Conservation (phyloP, 2,888 invertebrate genomes). For the Synergus itoensis region DNA sequence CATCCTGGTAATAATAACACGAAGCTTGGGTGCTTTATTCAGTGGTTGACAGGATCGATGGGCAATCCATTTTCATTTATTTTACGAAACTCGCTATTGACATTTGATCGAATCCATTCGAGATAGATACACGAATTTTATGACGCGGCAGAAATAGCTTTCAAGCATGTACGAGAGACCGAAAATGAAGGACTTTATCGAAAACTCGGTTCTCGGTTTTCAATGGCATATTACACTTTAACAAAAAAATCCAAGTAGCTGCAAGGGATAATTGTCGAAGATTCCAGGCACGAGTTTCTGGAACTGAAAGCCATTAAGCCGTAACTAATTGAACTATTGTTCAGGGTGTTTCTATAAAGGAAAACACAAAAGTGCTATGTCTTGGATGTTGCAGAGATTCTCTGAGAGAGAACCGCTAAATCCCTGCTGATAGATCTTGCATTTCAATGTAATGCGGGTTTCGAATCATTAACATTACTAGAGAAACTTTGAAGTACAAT, state of each 20-base stretch:
- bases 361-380: not conserved
- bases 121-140: slow-evolving; percentile 43
- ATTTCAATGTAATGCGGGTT: slow-evolving; percentile 15
- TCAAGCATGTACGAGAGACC: slow-evolving; percentile 34
- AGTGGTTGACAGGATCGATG: slow-evolving; percentile 10
- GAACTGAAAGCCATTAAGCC: slow-evolving; percentile 69
- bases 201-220: not conserved
- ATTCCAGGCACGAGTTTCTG: slow-evolving; percentile 69
- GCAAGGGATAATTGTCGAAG: slow-evolving; percentile 62
- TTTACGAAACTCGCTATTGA: slow-evolving; percentile 35
- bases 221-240: not conserved
- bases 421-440: slow-evolving; percentile 20
- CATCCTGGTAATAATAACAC: not conserved
- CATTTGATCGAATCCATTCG: slow-evolving; percentile 37
- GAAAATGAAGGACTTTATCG: slow-evolving; percentile 25
- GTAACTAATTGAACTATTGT: slow-evolving; percentile 68
- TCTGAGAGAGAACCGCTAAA: not conserved
- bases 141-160: slow-evolving; percentile 46
- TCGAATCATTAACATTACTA: slow-evolving; percentile 17
- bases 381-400: slow-evolving; percentile 1
- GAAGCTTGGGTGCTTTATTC: slow-evolving; percentile 1
- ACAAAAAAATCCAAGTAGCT: slow-evolving; percentile 49
- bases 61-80: slow-evolving; percentile 40
- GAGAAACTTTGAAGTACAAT: slow-evolving; percentile 14
- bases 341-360: not conserved